phyloP scores from a whole-genome alignment of 2,113 vertebrate species.

The Podarcis raffonei region DNA sequence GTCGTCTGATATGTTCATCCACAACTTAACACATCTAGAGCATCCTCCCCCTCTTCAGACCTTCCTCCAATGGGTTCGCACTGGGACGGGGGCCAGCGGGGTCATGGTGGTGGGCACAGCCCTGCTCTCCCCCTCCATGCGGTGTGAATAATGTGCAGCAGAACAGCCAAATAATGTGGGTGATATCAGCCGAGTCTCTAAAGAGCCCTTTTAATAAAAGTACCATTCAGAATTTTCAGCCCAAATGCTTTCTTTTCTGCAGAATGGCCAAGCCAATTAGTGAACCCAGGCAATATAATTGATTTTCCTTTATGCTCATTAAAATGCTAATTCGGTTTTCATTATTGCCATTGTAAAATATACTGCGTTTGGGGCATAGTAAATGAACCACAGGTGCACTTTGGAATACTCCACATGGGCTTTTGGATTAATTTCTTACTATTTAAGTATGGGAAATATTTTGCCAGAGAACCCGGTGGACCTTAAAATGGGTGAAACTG shows the following conservation, averaged over 20 bases:
- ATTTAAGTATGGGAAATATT: not conserved
- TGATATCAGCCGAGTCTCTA: not conserved
- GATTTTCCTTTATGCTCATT: not conserved
- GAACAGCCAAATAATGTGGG: too few relatives aligned
- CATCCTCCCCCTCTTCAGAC: too few relatives aligned
- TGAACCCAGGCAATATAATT: not conserved
- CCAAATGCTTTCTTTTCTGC: too few relatives aligned
- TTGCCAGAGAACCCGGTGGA: not conserved
- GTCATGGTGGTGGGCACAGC: not conserved
- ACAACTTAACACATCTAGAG: too few relatives aligned
- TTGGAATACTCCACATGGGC: not conserved
- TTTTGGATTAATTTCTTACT: not conserved
- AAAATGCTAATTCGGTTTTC: not conserved
- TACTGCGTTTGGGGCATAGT: too few relatives aligned
- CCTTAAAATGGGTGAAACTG: not conserved
- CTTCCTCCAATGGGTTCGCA: not conserved
- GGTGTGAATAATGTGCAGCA: not conserved
- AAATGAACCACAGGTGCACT: rapidly evolving
- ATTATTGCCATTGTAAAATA: not conserved
- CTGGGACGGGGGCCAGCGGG: not conserved
- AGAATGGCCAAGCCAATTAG: not conserved
- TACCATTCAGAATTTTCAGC: not conserved
- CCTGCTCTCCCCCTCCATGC: not conserved
- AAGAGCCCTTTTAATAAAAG: not conserved
- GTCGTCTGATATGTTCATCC: too few relatives aligned